Percentiles rank a stretch among this genome's conserved stretches.
These are phyloP conservation scores for Mechanitis mazaeus DNA, from an alignment of 2,888 invertebrate genomes.

Conservation along the genomic window DNA sequence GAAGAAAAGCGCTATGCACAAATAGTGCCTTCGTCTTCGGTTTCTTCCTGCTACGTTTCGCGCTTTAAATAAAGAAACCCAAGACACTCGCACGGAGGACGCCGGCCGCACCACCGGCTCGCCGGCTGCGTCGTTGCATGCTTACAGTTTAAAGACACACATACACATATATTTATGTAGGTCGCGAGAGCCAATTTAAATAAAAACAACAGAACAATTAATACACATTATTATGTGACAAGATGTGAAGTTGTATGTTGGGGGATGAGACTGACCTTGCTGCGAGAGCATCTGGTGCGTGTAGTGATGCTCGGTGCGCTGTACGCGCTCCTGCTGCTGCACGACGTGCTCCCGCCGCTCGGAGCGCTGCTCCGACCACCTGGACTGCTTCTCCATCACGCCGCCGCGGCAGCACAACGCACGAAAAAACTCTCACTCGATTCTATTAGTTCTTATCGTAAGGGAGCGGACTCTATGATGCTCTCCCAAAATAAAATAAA, in stretches of 20 bases:
- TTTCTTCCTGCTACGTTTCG: constrained; percentile 40
- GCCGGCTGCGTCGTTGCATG: constrained; percentile 30
- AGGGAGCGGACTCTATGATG: constrained; percentile 55
- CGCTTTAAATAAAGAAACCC: constrained; percentile 36
- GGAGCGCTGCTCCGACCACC: constrained; percentile 62
- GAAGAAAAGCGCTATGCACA: constrained; percentile 70
- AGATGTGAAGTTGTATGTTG: constrained; percentile 10
- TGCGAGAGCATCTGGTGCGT: constrained; percentile 86
- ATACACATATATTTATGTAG: constrained; percentile 19
- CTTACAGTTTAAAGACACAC: constrained; percentile 17
- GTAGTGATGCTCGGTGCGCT: constrained; percentile 84
- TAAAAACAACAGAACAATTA: constrained; percentile 24
- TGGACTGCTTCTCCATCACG: constrained; percentile 86
- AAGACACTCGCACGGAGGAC: constrained; percentile 52
- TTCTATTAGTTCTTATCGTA: constrained; percentile 62
- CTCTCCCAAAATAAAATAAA: constrained; percentile 56
- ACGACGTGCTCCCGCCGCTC: constrained; percentile 48
- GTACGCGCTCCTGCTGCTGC: constrained; percentile 67
- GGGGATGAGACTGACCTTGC: constrained; percentile 78
- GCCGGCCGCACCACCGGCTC: constrained; percentile 33
- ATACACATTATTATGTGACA: constrained; percentile 31
- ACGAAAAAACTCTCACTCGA: constrained; percentile 71
- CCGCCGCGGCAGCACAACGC: constrained; percentile 65
- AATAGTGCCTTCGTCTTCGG: constrained; percentile 57
- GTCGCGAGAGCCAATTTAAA: constrained; percentile 30